A percentile compares a stretch with the other conserved stretches of the same genome.
Evolutionary conservation across 2,113 vertebrate genomes (phyloP).

Genomic region (Sylvia atricapilla): DNA sequence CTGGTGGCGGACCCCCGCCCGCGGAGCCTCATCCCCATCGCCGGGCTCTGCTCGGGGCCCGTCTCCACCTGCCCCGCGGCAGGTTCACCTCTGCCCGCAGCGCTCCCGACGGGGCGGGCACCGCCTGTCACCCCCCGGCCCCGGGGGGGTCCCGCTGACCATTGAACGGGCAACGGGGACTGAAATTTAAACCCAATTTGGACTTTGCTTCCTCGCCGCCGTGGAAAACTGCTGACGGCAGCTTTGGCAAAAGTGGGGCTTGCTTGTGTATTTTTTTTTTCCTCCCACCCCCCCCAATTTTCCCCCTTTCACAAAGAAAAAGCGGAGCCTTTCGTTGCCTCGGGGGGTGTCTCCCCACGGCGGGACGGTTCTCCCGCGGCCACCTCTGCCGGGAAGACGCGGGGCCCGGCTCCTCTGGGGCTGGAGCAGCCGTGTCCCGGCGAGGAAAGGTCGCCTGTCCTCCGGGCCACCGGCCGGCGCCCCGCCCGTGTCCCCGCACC

Average conservation of each 20-base stretch:
- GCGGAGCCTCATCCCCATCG: neutral
- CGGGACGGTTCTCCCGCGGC: neutral
- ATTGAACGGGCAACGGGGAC: neutral
- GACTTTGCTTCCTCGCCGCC: conserved; percentile 30
- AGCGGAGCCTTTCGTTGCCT: neutral
- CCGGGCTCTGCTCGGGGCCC: neutral
- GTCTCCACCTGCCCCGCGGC: neutral
- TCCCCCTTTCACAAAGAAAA: neutral
- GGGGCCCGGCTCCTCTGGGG: neutral
- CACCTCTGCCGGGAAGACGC: no score
- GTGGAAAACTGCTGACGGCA: conserved; percentile 39
- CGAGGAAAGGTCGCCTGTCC: neutral
- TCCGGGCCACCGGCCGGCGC: neutral
- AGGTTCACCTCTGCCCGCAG: conserved; percentile 29
- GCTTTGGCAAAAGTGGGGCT: conserved; percentile 14
- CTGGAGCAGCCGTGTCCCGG: neutral
- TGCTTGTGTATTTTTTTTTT: neutral
- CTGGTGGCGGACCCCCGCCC: neutral
- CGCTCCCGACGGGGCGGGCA: neutral
- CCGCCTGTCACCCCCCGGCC: neutral
- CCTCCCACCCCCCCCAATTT: neutral
- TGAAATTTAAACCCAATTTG: conserved; percentile 44
- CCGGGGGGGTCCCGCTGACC: neutral
- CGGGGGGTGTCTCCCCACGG: neutral
- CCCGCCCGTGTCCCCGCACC: neutral